Conservation (phyloP, 2,888 invertebrate genomes). For the Apantesis nais region DNA sequence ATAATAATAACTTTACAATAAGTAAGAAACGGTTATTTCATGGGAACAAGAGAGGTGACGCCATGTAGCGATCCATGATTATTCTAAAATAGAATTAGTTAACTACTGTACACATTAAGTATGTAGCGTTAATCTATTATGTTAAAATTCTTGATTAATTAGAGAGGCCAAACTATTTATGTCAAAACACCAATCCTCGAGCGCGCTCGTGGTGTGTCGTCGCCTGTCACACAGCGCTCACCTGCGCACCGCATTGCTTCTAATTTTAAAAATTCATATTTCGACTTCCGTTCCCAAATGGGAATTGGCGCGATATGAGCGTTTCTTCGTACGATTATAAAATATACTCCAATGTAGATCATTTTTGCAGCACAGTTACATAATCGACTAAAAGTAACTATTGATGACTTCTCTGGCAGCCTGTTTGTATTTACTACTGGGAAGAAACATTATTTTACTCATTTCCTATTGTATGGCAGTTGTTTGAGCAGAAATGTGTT, state of each 20-base stretch:
- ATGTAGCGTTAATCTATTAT: constrained; percentile 1
- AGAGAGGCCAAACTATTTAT: constrained; percentile 63
- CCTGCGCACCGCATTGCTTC: constrained; percentile 76
- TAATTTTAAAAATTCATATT: constrained; percentile 84
- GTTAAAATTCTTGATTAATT: constrained; percentile 61
- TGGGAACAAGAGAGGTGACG: not conserved
- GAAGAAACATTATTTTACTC: not conserved
- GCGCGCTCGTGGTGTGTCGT: constrained; percentile 53
- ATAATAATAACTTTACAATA: not conserved
- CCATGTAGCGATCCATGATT: not conserved
- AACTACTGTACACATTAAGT: constrained; percentile 41
- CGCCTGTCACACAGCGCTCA: constrained; percentile 72
- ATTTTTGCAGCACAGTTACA: constrained; percentile 33
- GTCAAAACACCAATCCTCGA: constrained; percentile 52
- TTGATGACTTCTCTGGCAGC: not conserved
- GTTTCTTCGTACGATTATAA: constrained; percentile 52
- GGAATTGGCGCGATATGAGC: constrained; percentile 75
- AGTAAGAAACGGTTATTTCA: not conserved
- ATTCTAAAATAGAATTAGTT: not conserved
- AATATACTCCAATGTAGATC: constrained; percentile 38
- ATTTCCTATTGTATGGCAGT: not conserved
- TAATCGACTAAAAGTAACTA: constrained; percentile 29
- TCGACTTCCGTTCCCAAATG: constrained; percentile 82
- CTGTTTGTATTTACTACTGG: not conserved
- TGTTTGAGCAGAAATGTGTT: not conserved